Evolutionary conservation across 35 echinoderm and acorn worm genomes (phyloP), one percentile per base, ranked within the genome.

Genomic region (Eucidaris tribuloides): DNA sequence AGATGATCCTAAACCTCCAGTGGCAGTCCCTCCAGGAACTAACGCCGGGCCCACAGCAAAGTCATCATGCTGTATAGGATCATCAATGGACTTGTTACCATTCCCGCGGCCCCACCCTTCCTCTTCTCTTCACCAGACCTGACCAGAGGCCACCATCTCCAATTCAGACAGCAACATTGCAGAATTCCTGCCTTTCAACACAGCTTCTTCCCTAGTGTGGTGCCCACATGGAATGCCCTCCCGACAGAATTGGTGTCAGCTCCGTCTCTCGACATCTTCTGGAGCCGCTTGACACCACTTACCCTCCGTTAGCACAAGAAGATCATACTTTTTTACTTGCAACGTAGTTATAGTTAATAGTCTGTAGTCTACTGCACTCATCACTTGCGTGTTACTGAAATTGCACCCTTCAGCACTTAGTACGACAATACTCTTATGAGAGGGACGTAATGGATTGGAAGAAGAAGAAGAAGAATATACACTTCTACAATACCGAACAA

Each of bases 21-120:
- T 83, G 81, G 81, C 81, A 83, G 36, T 19, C 81, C 46, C 45
- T 54, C 18, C 28, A 52, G 2, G 77, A 79, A 56, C 46, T 23
- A 56, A 7, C 77, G 45, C 4, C 77, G 77, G 7, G 77, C 77
- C 9, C 42, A 79, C 42, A 79, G 77, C 44, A 79, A 52, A 28
- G 45, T 52, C 77, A 79, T 56, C 77, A 79, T 79, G 77, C 77
- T 79, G 42, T 79, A 79, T 19, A 79, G 44, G 28, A 79, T 79
- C 29, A 31, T 79, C 48, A 45, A 79, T 54, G 77, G 77, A 15
- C 45, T 79, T 49, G 44, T 79, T 27, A 48, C 45, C 42, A 50
- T 46, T 4, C 45, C 77, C 7, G 23, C 77, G 13, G 27, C 24
- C 27, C 77, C 45, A 5, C 77, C 41, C 6, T 79, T 49, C 77